Evolutionary conservation across 2,113 vertebrate species (phyloP), one percentile per base, ranked within the genome.

Genomic region (Orycteropus afer): DNA sequence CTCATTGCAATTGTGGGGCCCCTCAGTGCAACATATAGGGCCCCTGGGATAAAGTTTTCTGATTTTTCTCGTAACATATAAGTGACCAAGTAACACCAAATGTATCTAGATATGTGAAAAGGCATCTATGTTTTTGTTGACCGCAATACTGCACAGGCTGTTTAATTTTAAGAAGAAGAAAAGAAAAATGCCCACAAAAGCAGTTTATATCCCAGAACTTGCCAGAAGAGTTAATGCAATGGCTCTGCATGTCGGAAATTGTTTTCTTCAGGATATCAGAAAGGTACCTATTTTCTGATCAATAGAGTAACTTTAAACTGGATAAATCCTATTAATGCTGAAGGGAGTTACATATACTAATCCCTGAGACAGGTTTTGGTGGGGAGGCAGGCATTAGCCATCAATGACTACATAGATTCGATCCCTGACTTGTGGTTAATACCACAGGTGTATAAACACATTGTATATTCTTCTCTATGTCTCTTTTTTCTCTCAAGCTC

Each of bases 231-330:
- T 94, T 88, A 65, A 85, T 37, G 34, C 14, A 86, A 90, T 65
- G 45, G 37, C 89, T 81, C 90, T 51, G 86, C 42, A 47, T 40
- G 2, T 86, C 55, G 63, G 11, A 74, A 92, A 89, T 90, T 89
- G 12, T 92, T 96, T 77, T 82, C 94, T 91, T 92, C 32, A 85
- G 17, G n/a, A 81, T 97, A 83, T 84, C 81, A 79, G 84, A 91
- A 49, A 86, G 89, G 81, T 89, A 80, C 89, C 49, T 97, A 20
- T 86, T 97, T 89, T 95, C 92, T 95, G 27, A 80, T 25, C 83
- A 94, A 85, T 55, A 91, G 55, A 80, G 76, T 82, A 22, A 91
- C 76, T 95, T 96, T 67, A 95, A 63, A 83, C 34, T 74, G 84
- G 59, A 71, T 95, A 92, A 79, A 77, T 51, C 22, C 45, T 73